Base-by-base conservation (phyloP, 2,797 vertebrate genomes). In the Channa striata region DNA sequence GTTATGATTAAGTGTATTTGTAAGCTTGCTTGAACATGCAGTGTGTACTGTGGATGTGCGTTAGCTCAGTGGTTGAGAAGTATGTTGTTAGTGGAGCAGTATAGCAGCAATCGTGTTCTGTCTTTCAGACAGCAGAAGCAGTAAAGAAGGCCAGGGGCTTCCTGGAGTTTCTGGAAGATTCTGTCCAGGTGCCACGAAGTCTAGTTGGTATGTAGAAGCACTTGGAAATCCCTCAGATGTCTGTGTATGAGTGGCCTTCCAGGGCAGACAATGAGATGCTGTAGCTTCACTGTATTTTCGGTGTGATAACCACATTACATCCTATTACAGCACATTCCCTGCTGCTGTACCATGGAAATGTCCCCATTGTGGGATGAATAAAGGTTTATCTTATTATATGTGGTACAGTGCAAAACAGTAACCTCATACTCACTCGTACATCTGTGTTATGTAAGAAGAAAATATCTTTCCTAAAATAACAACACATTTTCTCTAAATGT, bases 111-210 rank as follows among this genome's bases (percentile, higher is more conserved):
- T 14, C 44, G 0, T 53, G 8, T 73, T 14, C 79, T 74, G 21
- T 69, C 36, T 61, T 91, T 23, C 82, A 99, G 97, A 96, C 95
- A 65, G 93, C 92, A 42, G 97, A 99, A 77, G 97, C 97, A 0
- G 97, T 99, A 43, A 96, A 96, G 91, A 98, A 98, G 83, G 98
- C 98, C 78, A 95, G 97, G 91, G 95, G 91, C 91, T 97, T 88
- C 91, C 93, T 99, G 83, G 98, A 99, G 88, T 99, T 99, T 91
- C 89, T 98, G 76, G 98, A 99, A 77, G 97, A 99, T 86, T 98
- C 97, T 79, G 97, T 99, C 90, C 96, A 99, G 90, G 97, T 99
- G 90, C 98, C 98, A 77, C 95, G 98, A 82, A 96, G 95, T 91
- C 95, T 99, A 59, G 98, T 99, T 81, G 98, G 98, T 99, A 96